phyloP scores from a whole-genome alignment of 2,113 vertebrate species.

The Melanostigma gelatinosum region DNA sequence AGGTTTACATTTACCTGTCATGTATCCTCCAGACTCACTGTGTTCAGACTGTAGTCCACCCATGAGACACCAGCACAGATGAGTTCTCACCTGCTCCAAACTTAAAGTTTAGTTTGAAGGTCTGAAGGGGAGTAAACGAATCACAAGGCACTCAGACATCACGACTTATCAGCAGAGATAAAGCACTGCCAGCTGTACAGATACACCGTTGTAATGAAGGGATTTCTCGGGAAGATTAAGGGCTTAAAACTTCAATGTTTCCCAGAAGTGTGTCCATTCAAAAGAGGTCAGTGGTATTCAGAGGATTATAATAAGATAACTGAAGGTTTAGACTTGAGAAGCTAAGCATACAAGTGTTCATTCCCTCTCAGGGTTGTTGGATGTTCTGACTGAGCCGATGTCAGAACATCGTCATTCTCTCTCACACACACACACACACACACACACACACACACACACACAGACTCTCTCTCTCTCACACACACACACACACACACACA shows the following conservation, averaged over 20 bases:
- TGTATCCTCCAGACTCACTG: constrained; percentile 17
- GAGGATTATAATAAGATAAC: constrained; percentile 59
- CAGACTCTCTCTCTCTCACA: too few relatives aligned
- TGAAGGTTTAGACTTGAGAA: constrained; percentile 45
- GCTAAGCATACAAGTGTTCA: constrained; percentile 30
- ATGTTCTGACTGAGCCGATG: constrained; percentile 28
- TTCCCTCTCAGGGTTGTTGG: constrained; percentile 44
- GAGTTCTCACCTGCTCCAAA: constrained; percentile 23
- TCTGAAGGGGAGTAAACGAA: constrained; percentile 41
- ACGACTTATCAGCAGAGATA: constrained; percentile 34
- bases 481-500: constrained; percentile 13
- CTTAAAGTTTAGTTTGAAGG: constrained; percentile 46
- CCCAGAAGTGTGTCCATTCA: constrained; percentile 53
- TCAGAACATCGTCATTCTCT: too few relatives aligned
- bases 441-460: too few relatives aligned
- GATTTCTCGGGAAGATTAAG: constrained; percentile 61
- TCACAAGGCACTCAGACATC: constrained; percentile 32
- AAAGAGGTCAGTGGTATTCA: constrained; percentile 60
- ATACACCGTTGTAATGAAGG: constrained; percentile 48
- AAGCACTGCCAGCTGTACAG: constrained; percentile 34
- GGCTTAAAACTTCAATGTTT: constrained; percentile 60
- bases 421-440: too few relatives aligned
- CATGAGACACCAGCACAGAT: constrained; percentile 8
- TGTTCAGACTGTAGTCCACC: constrained; percentile 20
- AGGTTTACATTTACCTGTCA: constrained; percentile 43